Percentiles rank a stretch among this genome's conserved stretches.
Conservation (phyloP, 2,888 invertebrate species). For the Petrolisthes manimaculis region DNA sequence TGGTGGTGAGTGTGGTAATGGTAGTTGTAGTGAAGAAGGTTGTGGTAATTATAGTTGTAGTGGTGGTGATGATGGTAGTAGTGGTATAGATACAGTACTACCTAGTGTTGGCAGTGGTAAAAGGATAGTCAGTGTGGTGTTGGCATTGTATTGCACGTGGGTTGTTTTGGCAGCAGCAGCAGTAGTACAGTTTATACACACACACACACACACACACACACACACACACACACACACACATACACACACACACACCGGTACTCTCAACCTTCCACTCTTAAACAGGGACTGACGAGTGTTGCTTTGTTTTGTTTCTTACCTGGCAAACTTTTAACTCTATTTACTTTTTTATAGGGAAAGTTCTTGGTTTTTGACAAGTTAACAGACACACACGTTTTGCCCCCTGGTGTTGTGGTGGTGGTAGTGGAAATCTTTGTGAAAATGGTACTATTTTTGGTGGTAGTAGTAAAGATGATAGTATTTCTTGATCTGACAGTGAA, state of each 20-base stretch:
- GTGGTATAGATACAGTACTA: background rate
- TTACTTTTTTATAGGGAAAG: background rate
- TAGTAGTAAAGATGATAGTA: background rate
- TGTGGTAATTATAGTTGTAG: no score
- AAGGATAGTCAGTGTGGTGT: no score
- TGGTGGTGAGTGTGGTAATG: background rate
- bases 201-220: conserved; percentile 8
- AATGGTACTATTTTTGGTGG: background rate
- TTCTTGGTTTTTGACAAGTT: background rate
- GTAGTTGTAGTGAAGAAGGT: no score
- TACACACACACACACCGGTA: conserved; percentile 14
- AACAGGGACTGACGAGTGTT: no score
- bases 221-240: conserved; percentile 18
- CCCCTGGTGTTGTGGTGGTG: background rate
- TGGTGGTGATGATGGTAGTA: background rate
- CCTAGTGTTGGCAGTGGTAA: no score
- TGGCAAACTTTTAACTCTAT: background rate
- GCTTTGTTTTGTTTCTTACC: no score
- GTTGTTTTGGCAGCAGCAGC: no score
- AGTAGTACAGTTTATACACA: background rate
- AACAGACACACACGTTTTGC: no score
- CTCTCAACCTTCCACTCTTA: background rate
- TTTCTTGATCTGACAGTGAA: no score
- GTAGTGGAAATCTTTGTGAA: background rate
- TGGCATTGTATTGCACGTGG: no score